A percentile compares a stretch with the other conserved stretches of the same genome.
These are phyloP conservation scores for Hippocampus mohnikei DNA, from an alignment of 2,113 vertebrate genomes.

Conservation along the genomic window DNA sequence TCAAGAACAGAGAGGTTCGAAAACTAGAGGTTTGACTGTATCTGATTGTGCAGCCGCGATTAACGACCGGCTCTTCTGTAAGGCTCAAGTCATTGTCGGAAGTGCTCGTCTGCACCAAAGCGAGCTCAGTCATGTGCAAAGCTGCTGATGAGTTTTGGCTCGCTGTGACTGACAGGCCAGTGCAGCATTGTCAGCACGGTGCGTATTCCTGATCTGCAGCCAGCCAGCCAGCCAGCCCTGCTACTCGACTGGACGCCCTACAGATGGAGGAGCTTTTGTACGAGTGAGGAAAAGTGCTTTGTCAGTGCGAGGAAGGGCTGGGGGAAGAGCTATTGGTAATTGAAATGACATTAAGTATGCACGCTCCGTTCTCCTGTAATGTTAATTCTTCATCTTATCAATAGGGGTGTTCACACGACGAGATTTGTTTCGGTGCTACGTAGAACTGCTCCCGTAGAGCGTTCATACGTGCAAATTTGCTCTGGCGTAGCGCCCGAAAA, in stretches of 20 bases:
- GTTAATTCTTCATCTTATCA: background rate
- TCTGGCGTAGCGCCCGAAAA: too few species aligned
- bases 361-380: background rate
- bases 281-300: constrained; percentile 7
- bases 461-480: too few species aligned
- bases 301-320: background rate
- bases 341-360: background rate
- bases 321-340: background rate
- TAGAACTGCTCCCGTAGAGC: too few species aligned
- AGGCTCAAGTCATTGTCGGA: constrained; percentile 12
- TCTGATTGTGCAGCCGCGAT: background rate
- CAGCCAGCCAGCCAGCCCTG: constrained; percentile 33
- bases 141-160: constrained; percentile 21
- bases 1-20: too few species aligned
- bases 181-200: constrained; percentile 34
- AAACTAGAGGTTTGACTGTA: background rate
- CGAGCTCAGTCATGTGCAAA: constrained; percentile 21
- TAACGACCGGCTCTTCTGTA: background rate
- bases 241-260: constrained; percentile 8
- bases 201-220: constrained; percentile 31
- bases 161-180: constrained; percentile 15
- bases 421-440: too few species aligned
- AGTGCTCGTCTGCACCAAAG: background rate
- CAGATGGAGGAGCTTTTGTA: constrained; percentile 19
- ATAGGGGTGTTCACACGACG: too few species aligned